Conservation (phyloP, 2,113 vertebrate species). For the Jaculus jaculus region DNA sequence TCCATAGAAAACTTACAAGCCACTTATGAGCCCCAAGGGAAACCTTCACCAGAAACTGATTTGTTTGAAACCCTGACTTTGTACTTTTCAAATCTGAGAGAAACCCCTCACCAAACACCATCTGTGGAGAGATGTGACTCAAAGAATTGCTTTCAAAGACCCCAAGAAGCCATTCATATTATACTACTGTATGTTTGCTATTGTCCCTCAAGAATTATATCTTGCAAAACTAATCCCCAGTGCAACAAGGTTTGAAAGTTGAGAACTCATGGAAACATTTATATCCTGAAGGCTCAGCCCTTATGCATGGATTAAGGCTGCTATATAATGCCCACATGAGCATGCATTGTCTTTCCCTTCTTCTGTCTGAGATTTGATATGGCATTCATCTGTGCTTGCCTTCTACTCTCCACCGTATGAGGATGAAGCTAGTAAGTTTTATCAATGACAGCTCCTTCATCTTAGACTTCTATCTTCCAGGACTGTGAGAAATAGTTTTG, state of each 20-base stretch:
- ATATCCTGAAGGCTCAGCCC: background rate
- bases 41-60: background rate
- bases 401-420: background rate
- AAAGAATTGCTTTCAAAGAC: background rate
- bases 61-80: background rate
- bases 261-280: too few species aligned
- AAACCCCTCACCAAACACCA: too few species aligned
- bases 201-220: background rate
- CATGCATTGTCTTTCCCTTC: background rate
- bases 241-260: background rate
- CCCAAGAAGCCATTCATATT: background rate
- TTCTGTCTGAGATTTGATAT: background rate
- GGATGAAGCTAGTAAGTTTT: background rate
- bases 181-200: background rate
- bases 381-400: too few species aligned
- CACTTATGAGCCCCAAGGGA: background rate
- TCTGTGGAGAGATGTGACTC: background rate
- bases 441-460: background rate
- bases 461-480: too few species aligned
- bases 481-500: background rate
- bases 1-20: too few species aligned
- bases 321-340: background rate
- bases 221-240: background rate
- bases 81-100: background rate
- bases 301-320: too few species aligned